Evolutionary conservation across 2,113 vertebrate species (phyloP), one percentile per base, ranked within the genome.

Genomic region (Tinamus guttatus): DNA sequence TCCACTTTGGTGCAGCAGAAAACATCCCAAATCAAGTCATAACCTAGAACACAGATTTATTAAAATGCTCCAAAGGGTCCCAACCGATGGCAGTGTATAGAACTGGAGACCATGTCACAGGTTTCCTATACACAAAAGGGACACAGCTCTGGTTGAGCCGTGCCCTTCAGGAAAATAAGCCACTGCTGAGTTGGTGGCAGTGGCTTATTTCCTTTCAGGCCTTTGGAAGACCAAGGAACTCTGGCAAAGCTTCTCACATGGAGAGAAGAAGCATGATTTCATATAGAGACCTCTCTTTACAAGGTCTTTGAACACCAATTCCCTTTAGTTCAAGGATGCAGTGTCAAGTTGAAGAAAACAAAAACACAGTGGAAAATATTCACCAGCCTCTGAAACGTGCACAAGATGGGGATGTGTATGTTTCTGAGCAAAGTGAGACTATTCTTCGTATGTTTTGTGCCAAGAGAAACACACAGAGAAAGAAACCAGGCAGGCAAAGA

Each of bases 401-500:
- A 40, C 27, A 49, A 21, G 25, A 74, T 74, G 1, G 11, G 25
- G 54, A 27, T 3, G 5, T 30, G 40, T 11, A 28, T 16, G 7
- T 12, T 81, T 59, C 77, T 64, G 79, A 52, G 51, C 3, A 1
- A 92, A 59, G 34, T 28, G 36, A 32, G 36, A 41, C 70, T 78
- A 67, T 47, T 86, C 16, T 52, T 75, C 32, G 40, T 2, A 8
- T 43, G 56, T 81, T 63, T 83, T 45, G 69, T 27, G 11, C 24
- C 34, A 11, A 12, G 28, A 94, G 51, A 88, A 95, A 90, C 24
- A 56, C 17, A 49, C 7, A 41, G 21, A 17, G 11, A 45, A 75
- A 88, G 52, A 81, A 89, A 88, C 15, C 41, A 91, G 87, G 60
- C 41, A 91, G 56, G 79, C 60, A 93, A 94, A 89, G 49, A 95